phyloP scores from a whole-genome alignment of 2,888 invertebrate genomes.

The Lutraria lutraria region DNA sequence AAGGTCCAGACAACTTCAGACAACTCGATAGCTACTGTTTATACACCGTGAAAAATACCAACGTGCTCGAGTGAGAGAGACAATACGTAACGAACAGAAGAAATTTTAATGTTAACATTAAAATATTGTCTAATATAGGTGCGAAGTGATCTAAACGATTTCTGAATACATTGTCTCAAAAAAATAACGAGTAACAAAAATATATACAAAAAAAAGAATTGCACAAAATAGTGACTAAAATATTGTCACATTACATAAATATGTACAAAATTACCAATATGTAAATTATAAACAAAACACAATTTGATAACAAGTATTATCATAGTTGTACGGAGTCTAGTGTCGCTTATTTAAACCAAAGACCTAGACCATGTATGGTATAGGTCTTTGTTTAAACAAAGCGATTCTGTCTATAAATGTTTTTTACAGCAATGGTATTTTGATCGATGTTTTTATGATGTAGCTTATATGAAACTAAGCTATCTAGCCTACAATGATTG shows the following conservation, averaged over 20 bases:
- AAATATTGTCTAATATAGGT: not conserved
- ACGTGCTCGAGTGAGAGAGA: not conserved
- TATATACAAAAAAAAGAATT: slow-evolving; percentile 24
- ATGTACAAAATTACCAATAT: slow-evolving; percentile 15
- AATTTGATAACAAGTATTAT: not conserved
- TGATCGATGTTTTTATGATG: not conserved
- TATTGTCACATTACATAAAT: slow-evolving; percentile 19
- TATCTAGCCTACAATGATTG: not conserved
- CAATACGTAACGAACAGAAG: not conserved
- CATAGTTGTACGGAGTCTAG: not conserved
- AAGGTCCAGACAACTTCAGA: not conserved
- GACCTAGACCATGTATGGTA: too few relatives aligned
- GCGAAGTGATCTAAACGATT: not conserved
- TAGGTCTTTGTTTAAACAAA: too few relatives aligned
- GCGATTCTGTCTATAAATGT: not conserved
- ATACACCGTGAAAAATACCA: not conserved
- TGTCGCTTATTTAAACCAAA: not conserved
- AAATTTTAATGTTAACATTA: not conserved
- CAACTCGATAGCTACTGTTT: not conserved
- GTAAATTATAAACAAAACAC: not conserved
- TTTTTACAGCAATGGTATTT: not conserved
- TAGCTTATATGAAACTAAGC: not conserved
- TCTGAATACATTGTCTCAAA: not conserved
- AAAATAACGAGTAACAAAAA: slow-evolving; percentile 16
- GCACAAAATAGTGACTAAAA: slow-evolving; percentile 20